phyloP scores from a whole-genome alignment of 64 coral and sea anemone genomes.

The Montipora efflorescens region DNA sequence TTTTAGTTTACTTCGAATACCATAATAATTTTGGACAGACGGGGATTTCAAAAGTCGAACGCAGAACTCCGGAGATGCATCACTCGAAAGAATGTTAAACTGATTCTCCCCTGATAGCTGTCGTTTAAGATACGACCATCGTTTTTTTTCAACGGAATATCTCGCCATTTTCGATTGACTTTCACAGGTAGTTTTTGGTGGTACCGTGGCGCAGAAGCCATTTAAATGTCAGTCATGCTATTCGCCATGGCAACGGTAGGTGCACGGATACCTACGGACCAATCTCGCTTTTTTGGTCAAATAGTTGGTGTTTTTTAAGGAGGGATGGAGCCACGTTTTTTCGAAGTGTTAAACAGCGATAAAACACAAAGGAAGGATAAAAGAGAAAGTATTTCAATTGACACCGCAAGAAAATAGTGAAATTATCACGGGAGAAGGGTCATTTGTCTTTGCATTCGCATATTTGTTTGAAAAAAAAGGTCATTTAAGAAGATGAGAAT shows the following conservation, averaged over 20 bases:
- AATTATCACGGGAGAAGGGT: too few species aligned
- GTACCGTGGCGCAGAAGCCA: background rate
- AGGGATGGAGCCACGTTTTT: too few species aligned
- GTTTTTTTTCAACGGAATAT: slow-evolving; percentile 15
- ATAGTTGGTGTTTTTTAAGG: background rate
- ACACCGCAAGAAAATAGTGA: background rate
- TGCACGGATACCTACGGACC: background rate
- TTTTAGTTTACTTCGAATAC: slow-evolving; percentile 74
- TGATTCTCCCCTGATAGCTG: slow-evolving; percentile 14
- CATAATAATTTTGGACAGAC: slow-evolving; percentile 76
- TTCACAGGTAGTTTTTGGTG: slow-evolving; percentile 49
- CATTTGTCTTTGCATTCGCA: too few species aligned
- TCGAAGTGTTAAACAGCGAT: background rate
- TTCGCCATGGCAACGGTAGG: slow-evolving; percentile 8
- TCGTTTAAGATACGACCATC: slow-evolving; percentile 61
- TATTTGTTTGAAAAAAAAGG: too few species aligned
- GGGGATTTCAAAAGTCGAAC: slow-evolving; percentile 77
- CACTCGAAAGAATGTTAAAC: slow-evolving; percentile 26
- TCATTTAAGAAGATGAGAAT: too few species aligned
- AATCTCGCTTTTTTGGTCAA: background rate
- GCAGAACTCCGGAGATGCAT: slow-evolving; percentile 85
- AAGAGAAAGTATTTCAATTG: background rate
- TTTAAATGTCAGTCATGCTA: slow-evolving; percentile 29
- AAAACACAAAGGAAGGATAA: background rate
- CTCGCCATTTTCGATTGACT: slow-evolving; percentile 50